Evolutionary conservation across 2,113 vertebrate species (phyloP).

Genomic region (Collichthys lucidus): DNA sequence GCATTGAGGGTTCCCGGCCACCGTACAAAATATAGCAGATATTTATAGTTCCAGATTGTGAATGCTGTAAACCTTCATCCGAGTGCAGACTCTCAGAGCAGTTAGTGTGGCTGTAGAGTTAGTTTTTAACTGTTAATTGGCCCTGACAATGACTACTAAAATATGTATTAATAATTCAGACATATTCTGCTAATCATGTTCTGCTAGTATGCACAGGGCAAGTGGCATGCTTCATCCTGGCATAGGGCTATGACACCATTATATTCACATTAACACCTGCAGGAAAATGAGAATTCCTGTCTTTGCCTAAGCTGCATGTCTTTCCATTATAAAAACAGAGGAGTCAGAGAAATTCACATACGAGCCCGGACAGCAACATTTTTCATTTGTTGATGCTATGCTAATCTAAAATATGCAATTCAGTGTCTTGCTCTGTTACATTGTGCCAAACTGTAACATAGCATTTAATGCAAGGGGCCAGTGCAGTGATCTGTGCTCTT

Average conservation of each 20-base stretch:
- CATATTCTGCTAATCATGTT: conserved; percentile 27
- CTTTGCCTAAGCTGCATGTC: not conserved
- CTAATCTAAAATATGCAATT: conserved; percentile 12
- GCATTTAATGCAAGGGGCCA: not conserved
- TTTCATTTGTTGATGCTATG: not conserved
- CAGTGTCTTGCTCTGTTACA: not conserved
- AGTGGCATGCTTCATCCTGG: not conserved
- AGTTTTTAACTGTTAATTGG: not conserved
- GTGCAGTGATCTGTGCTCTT: not conserved
- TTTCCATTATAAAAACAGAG: not conserved
- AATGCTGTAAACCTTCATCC: not conserved
- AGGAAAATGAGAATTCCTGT: not conserved
- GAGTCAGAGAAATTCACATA: not conserved
- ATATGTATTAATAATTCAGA: conserved; percentile 34
- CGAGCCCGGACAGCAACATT: not conserved
- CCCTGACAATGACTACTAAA: conserved; percentile 20
- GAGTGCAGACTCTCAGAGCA: not conserved
- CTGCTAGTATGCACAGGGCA: conserved; percentile 8
- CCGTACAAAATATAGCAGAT: no score
- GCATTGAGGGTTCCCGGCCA: no score
- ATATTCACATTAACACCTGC: not conserved
- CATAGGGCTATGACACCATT: not conserved
- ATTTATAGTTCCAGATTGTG: no score
- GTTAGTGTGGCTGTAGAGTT: not conserved
- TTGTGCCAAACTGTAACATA: not conserved